A percentile compares a stretch with the other conserved stretches of the same genome.
Evolutionary conservation across 2,888 invertebrate species (phyloP).

Genomic region (Cetonia aurata): DNA sequence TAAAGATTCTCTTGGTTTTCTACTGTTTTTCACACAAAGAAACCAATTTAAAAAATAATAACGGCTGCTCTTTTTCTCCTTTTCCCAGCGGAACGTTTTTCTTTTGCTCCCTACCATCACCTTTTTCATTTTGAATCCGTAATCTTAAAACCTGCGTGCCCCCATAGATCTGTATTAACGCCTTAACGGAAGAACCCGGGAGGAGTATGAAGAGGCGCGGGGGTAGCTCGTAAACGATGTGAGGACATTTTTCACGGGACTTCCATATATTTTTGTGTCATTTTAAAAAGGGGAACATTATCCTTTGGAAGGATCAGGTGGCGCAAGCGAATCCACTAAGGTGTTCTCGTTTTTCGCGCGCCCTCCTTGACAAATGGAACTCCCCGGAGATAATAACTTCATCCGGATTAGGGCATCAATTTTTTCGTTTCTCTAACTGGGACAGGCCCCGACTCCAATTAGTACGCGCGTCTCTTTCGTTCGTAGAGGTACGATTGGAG

Average conservation of each 20-base stretch:
- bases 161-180: constrained; percentile 33
- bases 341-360: constrained; percentile 32
- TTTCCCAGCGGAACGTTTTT: not conserved
- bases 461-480: constrained; percentile 23
- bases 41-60: constrained; percentile 3
- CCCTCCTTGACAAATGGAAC: constrained; percentile 46
- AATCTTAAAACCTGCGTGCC: constrained; percentile 29
- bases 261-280: constrained; percentile 41
- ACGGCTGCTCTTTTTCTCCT: not conserved
- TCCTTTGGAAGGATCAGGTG: constrained; percentile 39
- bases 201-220: not conserved
- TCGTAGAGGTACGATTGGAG: not conserved
- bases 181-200: not conserved
- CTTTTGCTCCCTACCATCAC: not conserved
- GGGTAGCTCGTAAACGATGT: constrained; percentile 17
- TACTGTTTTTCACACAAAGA: no score
- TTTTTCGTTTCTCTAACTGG: constrained; percentile 42
- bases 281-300: constrained; percentile 40
- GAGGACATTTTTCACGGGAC: constrained; percentile 31
- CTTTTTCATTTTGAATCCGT: constrained; percentile 13
- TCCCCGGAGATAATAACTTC: constrained; percentile 48
- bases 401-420: constrained; percentile 49
- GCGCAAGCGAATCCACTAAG: constrained; percentile 27
- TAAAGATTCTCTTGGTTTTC: no score
- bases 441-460: constrained; percentile 11